Evolutionary conservation across 2,113 vertebrate species (phyloP).

Genomic region (Felis catus): DNA sequence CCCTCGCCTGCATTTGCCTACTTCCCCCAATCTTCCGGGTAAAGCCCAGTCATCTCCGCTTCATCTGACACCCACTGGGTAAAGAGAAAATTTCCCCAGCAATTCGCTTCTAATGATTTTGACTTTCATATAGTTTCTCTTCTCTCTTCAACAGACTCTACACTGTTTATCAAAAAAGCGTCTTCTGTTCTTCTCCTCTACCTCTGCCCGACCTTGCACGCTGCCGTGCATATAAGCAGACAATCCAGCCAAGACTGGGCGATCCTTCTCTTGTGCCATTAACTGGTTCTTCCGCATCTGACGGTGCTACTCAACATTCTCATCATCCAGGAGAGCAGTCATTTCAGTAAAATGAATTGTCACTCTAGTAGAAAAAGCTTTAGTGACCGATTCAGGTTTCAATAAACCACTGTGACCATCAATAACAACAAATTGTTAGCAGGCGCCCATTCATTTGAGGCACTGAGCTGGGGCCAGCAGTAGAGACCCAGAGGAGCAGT

Average conservation of each 20-base stretch:
- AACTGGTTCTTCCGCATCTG: background rate
- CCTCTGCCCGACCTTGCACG: background rate
- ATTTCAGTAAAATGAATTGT: background rate
- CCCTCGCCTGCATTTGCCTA: background rate
- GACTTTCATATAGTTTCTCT: background rate
- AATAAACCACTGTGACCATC: rapidly evolving
- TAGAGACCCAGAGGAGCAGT: rapidly evolving
- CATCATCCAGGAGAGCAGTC: background rate
- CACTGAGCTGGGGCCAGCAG: background rate
- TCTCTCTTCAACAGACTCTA: background rate
- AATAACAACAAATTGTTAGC: background rate
- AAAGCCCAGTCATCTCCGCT: background rate
- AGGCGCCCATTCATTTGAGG: no score
- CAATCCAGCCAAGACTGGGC: rapidly evolving
- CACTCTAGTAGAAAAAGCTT: background rate
- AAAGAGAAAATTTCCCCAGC: background rate
- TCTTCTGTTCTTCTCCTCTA: background rate
- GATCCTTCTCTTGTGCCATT: background rate
- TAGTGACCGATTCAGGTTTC: background rate
- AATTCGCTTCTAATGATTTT: background rate
- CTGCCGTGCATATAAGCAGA: rapidly evolving
- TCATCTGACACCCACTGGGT: background rate
- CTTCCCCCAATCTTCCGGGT: background rate
- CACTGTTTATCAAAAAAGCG: background rate
- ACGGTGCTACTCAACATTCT: background rate